Conservation (phyloP, 2,113 vertebrate species). For the Phoenicopterus ruber region DNA sequence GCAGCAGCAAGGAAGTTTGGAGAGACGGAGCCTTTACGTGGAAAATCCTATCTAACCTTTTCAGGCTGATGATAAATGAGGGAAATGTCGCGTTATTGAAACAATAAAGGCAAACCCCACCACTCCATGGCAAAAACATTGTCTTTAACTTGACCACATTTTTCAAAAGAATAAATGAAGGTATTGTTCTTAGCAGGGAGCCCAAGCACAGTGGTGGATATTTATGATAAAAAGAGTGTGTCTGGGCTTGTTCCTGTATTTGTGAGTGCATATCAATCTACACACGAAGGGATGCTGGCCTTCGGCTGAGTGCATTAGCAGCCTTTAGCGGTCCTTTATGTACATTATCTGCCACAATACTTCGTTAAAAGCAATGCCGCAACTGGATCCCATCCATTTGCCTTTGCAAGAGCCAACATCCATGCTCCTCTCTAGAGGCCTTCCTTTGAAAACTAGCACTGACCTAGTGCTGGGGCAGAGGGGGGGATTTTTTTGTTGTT, state of each 20-base stretch:
- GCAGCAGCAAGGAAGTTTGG: background rate
- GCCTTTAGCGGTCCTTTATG: background rate
- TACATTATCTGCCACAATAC: background rate
- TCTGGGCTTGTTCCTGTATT: conserved; percentile 3
- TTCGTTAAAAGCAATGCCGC: background rate
- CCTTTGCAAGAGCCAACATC: background rate
- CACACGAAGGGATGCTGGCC: background rate
- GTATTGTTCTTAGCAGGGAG: conserved; percentile 4
- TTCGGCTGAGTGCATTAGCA: background rate
- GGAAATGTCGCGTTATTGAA: background rate
- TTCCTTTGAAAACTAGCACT: background rate
- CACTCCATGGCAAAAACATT: background rate
- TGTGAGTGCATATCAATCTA: background rate
- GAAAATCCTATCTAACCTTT: background rate
- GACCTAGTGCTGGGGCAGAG: background rate
- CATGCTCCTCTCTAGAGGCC: background rate
- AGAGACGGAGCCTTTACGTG: background rate
- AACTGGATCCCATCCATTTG: background rate
- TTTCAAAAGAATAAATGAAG: background rate
- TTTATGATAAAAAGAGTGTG: background rate
- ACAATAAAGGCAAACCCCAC: background rate
- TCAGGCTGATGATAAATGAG: background rate
- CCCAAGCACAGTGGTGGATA: background rate
- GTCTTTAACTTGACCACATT: background rate
- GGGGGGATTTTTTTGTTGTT: background rate